Percentiles rank a stretch among this genome's conserved stretches.
These are phyloP conservation scores for Erpobdella octoculata DNA, from an alignment of 2,888 invertebrate species.

Conservation along the genomic window DNA sequence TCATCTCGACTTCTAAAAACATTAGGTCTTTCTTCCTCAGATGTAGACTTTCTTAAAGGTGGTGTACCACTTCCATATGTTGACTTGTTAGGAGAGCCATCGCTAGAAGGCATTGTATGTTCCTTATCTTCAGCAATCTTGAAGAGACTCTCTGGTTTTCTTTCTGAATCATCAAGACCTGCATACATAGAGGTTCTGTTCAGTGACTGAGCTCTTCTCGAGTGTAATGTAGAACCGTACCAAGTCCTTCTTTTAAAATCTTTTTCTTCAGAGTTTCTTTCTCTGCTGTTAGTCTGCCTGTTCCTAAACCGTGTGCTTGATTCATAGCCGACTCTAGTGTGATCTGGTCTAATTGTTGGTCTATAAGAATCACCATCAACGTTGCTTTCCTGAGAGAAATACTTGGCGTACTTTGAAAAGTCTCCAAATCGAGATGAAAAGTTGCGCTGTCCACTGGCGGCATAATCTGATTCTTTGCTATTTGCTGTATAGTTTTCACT, in stretches of 20 bases:
- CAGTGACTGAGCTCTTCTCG: slow-evolving; percentile 24
- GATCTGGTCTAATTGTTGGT: slow-evolving; percentile 19
- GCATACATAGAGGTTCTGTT: slow-evolving; percentile 11
- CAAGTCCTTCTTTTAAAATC: slow-evolving; percentile 17
- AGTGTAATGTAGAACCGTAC: slow-evolving; percentile 19
- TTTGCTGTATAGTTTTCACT: background rate
- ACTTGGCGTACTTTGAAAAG: slow-evolving; percentile 21
- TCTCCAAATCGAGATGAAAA: background rate
- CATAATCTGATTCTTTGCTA: background rate
- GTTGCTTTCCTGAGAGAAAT: slow-evolving; percentile 8
- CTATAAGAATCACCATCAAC: slow-evolving; percentile 10
- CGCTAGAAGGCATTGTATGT: background rate
- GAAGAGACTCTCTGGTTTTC: slow-evolving; percentile 5
- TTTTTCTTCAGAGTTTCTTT: background rate
- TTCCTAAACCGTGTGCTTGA: slow-evolving; percentile 23
- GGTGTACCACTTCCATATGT: background rate
- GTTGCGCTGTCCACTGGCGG: background rate
- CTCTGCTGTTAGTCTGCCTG: slow-evolving; percentile 11
- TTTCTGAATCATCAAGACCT: background rate
- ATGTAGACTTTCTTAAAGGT: background rate
- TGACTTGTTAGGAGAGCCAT: background rate
- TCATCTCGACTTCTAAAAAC: no score
- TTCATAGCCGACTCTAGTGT: slow-evolving; percentile 21
- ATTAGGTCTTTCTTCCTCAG: background rate
- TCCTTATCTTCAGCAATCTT: slow-evolving; percentile 22